Percentiles rank a stretch among this genome's conserved stretches.
Conservation (phyloP, 2,797 vertebrate species). For the Enoplosus armatus region DNA sequence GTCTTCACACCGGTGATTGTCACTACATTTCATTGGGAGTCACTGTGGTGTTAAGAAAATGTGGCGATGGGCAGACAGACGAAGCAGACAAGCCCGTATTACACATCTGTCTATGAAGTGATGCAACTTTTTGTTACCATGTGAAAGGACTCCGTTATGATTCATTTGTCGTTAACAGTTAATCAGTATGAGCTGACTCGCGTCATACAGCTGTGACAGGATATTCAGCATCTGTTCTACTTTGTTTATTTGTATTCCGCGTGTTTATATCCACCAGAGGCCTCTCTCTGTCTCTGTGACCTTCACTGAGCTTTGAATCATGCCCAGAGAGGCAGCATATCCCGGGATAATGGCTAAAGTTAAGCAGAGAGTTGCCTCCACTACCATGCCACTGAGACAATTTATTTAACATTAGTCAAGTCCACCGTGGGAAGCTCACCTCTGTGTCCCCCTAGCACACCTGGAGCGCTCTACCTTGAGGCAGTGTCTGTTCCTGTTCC, state of each 20-base stretch:
- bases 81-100: background rate
- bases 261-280: constrained; percentile 16
- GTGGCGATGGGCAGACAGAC: background rate
- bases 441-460: constrained; percentile 40
- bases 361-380: constrained; percentile 14
- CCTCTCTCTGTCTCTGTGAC: constrained; percentile 32
- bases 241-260: background rate
- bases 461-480: constrained; percentile 55
- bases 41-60: background rate
- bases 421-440: constrained; percentile 31
- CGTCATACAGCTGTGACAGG: background rate
- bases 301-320: constrained; percentile 31
- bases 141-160: background rate
- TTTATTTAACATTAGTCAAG: constrained; percentile 4
- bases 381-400: constrained; percentile 1
- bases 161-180: background rate
- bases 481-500: constrained; percentile 20
- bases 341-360: background rate
- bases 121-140: constrained; percentile 29
- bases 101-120: constrained; percentile 8
- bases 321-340: background rate
- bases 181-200: background rate
- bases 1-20: background rate
- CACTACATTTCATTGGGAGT: constrained; percentile 10
- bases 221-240: background rate